phyloP scores from a whole-genome alignment of 2,888 invertebrate genomes.

The Cheilosia vernalis region DNA sequence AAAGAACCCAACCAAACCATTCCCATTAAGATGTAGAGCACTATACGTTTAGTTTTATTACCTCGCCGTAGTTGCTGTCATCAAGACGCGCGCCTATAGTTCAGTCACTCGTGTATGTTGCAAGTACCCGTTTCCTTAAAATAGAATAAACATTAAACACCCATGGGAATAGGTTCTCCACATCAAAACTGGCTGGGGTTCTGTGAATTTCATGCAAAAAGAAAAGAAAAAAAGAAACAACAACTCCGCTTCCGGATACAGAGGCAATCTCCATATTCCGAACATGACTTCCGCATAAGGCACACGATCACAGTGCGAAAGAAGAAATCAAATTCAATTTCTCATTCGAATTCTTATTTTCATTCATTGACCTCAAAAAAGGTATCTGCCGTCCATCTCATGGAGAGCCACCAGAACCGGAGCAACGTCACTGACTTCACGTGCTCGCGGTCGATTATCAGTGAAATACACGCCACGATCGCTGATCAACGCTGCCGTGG shows the following conservation, averaged over 20 bases:
- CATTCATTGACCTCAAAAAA: constrained; percentile 67
- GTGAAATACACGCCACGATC: constrained; percentile 36
- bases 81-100: neutral
- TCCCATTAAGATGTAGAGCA: constrained; percentile 38
- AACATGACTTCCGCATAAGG: constrained; percentile 62
- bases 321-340: constrained; percentile 58
- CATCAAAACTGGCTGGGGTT: neutral
- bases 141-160: constrained; percentile 43
- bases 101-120: neutral
- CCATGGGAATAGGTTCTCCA: constrained; percentile 29
- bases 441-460: constrained; percentile 55
- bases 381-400: constrained; percentile 21
- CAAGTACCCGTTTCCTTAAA: constrained; percentile 21
- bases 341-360: constrained; percentile 51
- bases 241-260: constrained; percentile 55
- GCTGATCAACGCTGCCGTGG: neutral
- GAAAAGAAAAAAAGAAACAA: constrained; percentile 6
- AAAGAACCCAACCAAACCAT: neutral
- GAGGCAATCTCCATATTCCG: constrained; percentile 61
- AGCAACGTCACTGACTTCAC: constrained; percentile 53
- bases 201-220: constrained; percentile 24
- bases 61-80: neutral
- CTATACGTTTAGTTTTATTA: constrained; percentile 33
- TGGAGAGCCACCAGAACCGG: constrained; percentile 14
- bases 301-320: constrained; percentile 21